phyloP scores from a whole-genome alignment of 1,140 invertebrate genomes.

The Brachionus koreanus region DNA sequence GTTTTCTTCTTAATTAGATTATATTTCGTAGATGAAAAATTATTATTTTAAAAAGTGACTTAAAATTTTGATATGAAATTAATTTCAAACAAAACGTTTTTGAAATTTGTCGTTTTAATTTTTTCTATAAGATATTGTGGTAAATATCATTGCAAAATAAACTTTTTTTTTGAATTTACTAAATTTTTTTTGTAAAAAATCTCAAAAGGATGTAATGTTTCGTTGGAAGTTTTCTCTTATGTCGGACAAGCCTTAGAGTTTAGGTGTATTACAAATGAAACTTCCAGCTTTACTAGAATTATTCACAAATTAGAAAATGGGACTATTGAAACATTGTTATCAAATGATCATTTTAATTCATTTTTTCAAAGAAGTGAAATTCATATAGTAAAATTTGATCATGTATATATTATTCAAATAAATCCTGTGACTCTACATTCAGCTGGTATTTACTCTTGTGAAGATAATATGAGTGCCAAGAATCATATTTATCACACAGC shows the following conservation, averaged over 20 bases:
- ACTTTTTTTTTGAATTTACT: no score
- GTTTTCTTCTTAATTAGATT: background rate
- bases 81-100: background rate
- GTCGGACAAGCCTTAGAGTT: conserved; percentile 11
- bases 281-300: conserved; percentile 27
- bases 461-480: conserved; percentile 15
- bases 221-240: background rate
- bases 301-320: conserved; percentile 9
- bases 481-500: background rate
- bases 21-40: background rate
- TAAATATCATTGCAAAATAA: background rate
- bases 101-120: background rate
- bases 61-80: background rate
- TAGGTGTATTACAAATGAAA: conserved; percentile 19
- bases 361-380: conserved; percentile 23
- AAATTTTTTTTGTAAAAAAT: background rate
- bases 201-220: background rate
- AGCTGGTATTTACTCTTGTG: conserved; percentile 38
- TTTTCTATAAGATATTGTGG: background rate
- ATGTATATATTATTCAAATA: conserved; percentile 26
- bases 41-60: background rate
- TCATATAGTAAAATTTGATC: background rate
- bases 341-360: conserved; percentile 33
- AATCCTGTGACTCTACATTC: conserved; percentile 31
- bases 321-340: conserved; percentile 29